Conservation (phyloP, 2,888 invertebrate genomes). For the Hydropsyche betteni region DNA sequence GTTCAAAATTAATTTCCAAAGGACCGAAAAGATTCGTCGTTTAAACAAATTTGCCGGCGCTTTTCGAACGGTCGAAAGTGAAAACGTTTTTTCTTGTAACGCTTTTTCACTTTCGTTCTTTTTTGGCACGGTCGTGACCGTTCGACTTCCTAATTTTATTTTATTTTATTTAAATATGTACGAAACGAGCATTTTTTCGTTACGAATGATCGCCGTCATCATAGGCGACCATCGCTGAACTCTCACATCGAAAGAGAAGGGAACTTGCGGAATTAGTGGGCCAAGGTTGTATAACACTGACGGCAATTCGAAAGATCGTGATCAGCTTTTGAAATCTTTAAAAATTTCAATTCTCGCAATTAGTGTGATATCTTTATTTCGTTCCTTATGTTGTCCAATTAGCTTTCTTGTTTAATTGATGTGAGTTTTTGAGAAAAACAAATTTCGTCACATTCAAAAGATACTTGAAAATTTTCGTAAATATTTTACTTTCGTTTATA, state of each 20-base stretch:
- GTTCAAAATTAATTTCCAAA: slow-evolving; percentile 10
- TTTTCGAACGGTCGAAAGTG: no score
- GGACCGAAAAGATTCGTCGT: no score
- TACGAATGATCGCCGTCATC: background rate
- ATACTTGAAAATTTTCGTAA: no score
- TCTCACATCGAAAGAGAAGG: slow-evolving; percentile 40
- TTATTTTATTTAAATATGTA: background rate
- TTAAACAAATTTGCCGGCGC: no score
- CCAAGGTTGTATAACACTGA: slow-evolving; percentile 37
- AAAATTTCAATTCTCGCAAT: no score
- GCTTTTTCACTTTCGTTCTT: slow-evolving; percentile 22
- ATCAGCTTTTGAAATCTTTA: no score
- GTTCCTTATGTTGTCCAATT: background rate
- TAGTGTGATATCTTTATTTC: no score
- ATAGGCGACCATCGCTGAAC: background rate
- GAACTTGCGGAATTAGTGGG: slow-evolving; percentile 36
- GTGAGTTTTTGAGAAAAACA: background rate
- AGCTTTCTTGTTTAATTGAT: background rate
- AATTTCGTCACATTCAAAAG: no score
- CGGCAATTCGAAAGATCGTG: no score
- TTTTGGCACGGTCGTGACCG: background rate
- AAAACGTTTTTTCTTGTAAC: background rate
- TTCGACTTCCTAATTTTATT: slow-evolving; percentile 11
- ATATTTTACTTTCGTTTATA: no score
- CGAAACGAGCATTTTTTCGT: background rate